Conservation (phyloP, 1,140 invertebrate genomes). For the Ditylenchus dipsaci region DNA sequence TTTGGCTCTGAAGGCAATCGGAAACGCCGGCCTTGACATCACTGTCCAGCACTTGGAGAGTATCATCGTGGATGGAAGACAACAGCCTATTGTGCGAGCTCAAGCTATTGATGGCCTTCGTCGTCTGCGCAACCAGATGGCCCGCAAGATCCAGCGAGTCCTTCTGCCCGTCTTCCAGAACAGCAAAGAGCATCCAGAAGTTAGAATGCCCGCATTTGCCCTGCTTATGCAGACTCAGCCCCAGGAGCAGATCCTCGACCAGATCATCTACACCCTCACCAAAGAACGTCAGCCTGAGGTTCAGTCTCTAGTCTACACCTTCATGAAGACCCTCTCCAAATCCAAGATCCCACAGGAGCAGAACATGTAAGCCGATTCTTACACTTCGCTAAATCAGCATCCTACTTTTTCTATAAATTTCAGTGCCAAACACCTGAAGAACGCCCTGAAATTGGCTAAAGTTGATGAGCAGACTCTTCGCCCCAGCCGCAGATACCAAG, state of each 20-base stretch:
- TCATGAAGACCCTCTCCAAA: slow-evolving; percentile 30
- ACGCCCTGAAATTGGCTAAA: slow-evolving; percentile 33
- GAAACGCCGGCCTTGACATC: slow-evolving; percentile 44
- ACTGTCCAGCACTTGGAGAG: slow-evolving; percentile 28
- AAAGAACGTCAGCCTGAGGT: slow-evolving; percentile 37
- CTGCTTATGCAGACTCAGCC: slow-evolving; percentile 32
- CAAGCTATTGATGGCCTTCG: slow-evolving; percentile 36
- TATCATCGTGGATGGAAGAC: slow-evolving; percentile 26
- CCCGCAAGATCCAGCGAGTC: slow-evolving; percentile 35
- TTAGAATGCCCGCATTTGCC: slow-evolving; percentile 44
- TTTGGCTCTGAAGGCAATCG: slow-evolving; percentile 35
- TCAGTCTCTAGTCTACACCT: slow-evolving; percentile 38
- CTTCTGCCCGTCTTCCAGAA: slow-evolving; percentile 44
- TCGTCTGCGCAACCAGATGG: slow-evolving; percentile 23
- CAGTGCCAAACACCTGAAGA: slow-evolving; percentile 35
- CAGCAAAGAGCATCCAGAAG: slow-evolving; percentile 33
- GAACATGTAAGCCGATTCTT: slow-evolving; percentile 34
- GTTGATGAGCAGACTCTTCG: slow-evolving; percentile 31
- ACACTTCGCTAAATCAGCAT: too few species aligned
- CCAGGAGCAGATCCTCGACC: slow-evolving; percentile 24
- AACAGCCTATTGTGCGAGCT: slow-evolving; percentile 29
- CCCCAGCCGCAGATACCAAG: slow-evolving; percentile 17
- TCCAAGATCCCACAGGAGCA: slow-evolving; percentile 28
- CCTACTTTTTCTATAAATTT: too few species aligned
- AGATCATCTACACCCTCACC: slow-evolving; percentile 23